Evolutionary conservation across 2,888 invertebrate genomes (phyloP).

Genomic region (Aphrophora alni): DNA sequence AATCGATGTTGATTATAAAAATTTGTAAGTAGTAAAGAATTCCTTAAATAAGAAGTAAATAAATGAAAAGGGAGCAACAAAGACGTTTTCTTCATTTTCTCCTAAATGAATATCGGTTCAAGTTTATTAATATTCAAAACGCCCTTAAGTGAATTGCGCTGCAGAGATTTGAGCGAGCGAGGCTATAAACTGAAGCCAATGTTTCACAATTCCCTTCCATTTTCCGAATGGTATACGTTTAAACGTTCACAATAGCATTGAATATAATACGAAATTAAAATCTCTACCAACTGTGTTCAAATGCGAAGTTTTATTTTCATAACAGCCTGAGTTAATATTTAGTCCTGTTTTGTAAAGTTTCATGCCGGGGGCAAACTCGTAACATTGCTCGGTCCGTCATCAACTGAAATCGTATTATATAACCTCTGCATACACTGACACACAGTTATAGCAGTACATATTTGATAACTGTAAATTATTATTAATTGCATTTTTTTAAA

Average conservation of each 20-base stretch:
- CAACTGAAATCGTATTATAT: background rate
- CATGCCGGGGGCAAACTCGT: background rate
- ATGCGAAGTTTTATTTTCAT: background rate
- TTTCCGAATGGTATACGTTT: background rate
- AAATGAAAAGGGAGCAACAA: background rate
- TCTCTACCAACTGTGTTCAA: background rate
- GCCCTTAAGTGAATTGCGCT: conserved; percentile 2
- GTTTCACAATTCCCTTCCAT: background rate
- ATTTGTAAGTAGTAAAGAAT: no score
- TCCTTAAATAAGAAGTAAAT: background rate
- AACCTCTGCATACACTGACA: background rate
- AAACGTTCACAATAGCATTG: background rate
- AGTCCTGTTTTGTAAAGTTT: background rate
- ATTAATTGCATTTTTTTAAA: no score
- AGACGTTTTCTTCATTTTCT: background rate
- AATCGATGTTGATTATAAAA: no score
- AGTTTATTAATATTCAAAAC: conserved; percentile 2
- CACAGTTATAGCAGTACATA: no score
- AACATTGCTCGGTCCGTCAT: background rate
- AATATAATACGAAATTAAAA: background rate
- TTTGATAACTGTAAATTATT: no score
- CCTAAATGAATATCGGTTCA: conserved; percentile 3
- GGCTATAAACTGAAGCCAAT: background rate
- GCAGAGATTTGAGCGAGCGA: background rate
- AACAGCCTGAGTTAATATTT: background rate